These are phyloP conservation scores for Pogonomyrmex barbatus DNA, from an alignment of 1,140 invertebrate species.

Conservation along the genomic window DNA sequence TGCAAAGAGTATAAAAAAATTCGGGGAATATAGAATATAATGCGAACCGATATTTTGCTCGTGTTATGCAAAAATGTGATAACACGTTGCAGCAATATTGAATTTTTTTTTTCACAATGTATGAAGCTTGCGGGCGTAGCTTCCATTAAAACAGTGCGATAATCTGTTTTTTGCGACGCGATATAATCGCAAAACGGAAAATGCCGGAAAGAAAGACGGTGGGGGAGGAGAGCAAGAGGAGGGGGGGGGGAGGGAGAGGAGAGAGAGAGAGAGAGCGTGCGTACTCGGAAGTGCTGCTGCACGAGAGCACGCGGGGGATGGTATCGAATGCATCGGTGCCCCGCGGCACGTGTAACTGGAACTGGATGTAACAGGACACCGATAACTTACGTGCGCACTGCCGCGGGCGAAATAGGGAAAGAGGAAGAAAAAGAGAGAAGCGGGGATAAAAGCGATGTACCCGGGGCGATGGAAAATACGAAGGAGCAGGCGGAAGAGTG, in stretches of 20 bases:
- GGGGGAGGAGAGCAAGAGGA: not conserved
- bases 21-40: not conserved
- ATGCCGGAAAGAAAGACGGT: not conserved
- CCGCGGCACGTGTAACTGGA: constrained; percentile 81
- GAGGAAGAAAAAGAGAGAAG: constrained; percentile 50
- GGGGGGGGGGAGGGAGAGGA: not conserved
- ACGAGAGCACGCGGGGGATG: constrained; percentile 23
- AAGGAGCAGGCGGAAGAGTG: constrained; percentile 9
- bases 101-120: constrained; percentile 1
- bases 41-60: not conserved
- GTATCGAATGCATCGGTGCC: constrained; percentile 76
- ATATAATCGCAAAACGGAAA: constrained; percentile 55
- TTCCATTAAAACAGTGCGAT: constrained; percentile 27
- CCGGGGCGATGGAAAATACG: constrained; percentile 21
- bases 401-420: constrained; percentile 52
- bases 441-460: constrained; percentile 55
- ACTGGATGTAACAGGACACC: constrained; percentile 77
- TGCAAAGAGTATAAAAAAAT: not conserved
- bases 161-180: constrained; percentile 47
- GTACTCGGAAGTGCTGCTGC: constrained; percentile 63
- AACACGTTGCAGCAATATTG: constrained; percentile 4
- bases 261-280: not conserved
- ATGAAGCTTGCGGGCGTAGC: not conserved
- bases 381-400: constrained; percentile 67
- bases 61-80: constrained; percentile 13